Conservation (phyloP, 2,113 vertebrate genomes). For the Strix uralensis region DNA sequence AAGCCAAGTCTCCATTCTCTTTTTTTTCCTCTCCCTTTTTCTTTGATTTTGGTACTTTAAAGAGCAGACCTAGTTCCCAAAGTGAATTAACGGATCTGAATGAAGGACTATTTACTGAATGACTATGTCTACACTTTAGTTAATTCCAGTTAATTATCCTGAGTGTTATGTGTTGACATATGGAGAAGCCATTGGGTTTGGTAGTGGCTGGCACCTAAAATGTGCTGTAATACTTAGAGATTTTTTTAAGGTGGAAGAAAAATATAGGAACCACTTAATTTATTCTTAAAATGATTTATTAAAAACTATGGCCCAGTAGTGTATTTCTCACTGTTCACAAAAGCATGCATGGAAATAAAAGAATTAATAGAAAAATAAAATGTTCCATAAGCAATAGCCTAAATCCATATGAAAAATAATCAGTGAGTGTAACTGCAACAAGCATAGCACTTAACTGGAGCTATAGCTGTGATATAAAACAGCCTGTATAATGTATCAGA, state of each 20-base stretch:
- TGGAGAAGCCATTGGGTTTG: background rate
- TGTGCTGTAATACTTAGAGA: background rate
- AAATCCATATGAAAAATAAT: background rate
- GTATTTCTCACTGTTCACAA: background rate
- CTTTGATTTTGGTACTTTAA: background rate
- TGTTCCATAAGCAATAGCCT: background rate
- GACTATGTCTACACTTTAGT: background rate
- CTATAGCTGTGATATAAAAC: background rate
- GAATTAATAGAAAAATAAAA: background rate
- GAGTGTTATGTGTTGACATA: background rate
- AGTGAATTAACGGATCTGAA: background rate
- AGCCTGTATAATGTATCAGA: background rate
- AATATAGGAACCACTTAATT: background rate
- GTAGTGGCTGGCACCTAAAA: background rate
- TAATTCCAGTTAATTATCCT: background rate
- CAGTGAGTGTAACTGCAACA: background rate
- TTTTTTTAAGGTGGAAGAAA: background rate
- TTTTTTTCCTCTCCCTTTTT: background rate
- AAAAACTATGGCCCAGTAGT: background rate
- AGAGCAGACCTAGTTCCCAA: background rate
- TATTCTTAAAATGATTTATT: background rate
- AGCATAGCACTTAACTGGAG: background rate
- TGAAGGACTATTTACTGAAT: background rate
- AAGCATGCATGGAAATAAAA: background rate
- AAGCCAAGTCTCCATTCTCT: background rate